Percentiles rank a stretch among this genome's conserved stretches.
phyloP scores from a whole-genome alignment of 2,888 invertebrate genomes.

The Zaprionus bogoriensis region DNA sequence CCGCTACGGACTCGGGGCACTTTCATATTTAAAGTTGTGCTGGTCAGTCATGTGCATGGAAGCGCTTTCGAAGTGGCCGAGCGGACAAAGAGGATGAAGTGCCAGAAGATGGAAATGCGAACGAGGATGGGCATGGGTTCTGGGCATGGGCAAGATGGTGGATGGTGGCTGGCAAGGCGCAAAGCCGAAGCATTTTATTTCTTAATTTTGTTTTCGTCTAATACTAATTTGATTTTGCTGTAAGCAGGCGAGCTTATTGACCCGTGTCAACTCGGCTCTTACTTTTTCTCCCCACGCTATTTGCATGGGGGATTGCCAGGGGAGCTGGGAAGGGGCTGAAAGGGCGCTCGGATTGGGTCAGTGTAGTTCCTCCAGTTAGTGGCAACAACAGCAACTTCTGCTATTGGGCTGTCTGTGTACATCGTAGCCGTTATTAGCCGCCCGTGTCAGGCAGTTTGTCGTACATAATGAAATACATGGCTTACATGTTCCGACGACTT shows the following conservation, averaged over 20 bases:
- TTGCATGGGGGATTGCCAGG: conserved; percentile 41
- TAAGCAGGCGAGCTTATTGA: conserved; percentile 64
- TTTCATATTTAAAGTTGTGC: conserved; percentile 65
- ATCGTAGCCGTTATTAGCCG: conserved; percentile 63
- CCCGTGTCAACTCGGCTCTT: conserved; percentile 55
- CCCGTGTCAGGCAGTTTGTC: conserved; percentile 74
- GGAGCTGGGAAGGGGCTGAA: background rate
- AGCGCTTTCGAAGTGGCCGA: conserved; percentile 43
- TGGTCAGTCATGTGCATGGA: conserved; percentile 73
- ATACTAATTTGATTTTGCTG: conserved; percentile 74
- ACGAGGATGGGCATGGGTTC: background rate
- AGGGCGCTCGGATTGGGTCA: conserved; percentile 23
- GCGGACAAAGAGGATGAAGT: conserved; percentile 14
- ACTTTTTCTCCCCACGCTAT: conserved; percentile 30
- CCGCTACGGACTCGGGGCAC: conserved; percentile 25
- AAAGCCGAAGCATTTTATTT: conserved; percentile 56
- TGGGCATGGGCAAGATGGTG: background rate
- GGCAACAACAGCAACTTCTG: conserved; percentile 8
- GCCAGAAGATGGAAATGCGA: background rate
- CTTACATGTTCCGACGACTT: conserved; percentile 59
- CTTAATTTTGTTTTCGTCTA: conserved; percentile 71
- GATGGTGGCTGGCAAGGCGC: too few species aligned
- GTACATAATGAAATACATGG: conserved; percentile 76
- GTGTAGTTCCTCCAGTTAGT: conserved; percentile 12
- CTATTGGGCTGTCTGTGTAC: conserved; percentile 16